Evolutionary conservation across 2,797 vertebrate species (phyloP).

Genomic region (Labroides dimidiatus): DNA sequence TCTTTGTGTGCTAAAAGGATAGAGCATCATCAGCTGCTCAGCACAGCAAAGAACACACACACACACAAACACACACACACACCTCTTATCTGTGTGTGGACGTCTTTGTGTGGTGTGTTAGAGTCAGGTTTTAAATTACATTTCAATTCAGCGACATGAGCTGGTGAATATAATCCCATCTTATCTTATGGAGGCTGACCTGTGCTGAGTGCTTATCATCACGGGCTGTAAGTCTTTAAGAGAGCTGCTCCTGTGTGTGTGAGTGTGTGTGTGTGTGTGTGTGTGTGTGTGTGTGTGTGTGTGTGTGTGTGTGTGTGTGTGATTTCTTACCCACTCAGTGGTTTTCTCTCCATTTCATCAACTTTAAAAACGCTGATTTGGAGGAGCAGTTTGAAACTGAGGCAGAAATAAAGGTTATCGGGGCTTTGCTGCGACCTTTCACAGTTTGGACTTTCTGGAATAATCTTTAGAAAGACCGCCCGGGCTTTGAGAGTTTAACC

Average conservation of each 20-base stretch:
- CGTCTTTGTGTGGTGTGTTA: constrained; percentile 36
- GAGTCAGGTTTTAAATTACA: constrained; percentile 56
- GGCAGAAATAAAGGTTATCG: constrained; percentile 16
- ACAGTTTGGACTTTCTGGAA: constrained; percentile 12
- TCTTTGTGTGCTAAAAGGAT: constrained; percentile 51
- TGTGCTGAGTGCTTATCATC: constrained; percentile 39
- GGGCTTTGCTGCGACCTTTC: constrained; percentile 16
- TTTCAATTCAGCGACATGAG: constrained; percentile 49
- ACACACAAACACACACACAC: not conserved
- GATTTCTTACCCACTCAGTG: not conserved
- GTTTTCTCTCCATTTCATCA: constrained; percentile 20
- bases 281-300: no score
- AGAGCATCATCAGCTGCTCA: constrained; percentile 17
- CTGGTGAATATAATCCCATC: constrained; percentile 49
- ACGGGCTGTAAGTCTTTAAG: constrained; percentile 31
- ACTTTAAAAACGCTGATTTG: constrained; percentile 37
- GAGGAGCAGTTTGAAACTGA: constrained; percentile 8
- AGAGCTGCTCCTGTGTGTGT: constrained; percentile 11
- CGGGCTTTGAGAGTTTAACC: constrained; percentile 20
- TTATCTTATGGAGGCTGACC: constrained; percentile 44
- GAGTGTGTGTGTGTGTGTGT: not conserved
- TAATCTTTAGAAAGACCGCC: constrained; percentile 9
- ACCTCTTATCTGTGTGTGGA: constrained; percentile 9
- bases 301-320: constrained; percentile 4
- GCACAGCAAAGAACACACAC: constrained; percentile 17